These are phyloP conservation scores for Myotis myotis DNA, from an alignment of 2,797 vertebrate species.

Conservation along the genomic window DNA sequence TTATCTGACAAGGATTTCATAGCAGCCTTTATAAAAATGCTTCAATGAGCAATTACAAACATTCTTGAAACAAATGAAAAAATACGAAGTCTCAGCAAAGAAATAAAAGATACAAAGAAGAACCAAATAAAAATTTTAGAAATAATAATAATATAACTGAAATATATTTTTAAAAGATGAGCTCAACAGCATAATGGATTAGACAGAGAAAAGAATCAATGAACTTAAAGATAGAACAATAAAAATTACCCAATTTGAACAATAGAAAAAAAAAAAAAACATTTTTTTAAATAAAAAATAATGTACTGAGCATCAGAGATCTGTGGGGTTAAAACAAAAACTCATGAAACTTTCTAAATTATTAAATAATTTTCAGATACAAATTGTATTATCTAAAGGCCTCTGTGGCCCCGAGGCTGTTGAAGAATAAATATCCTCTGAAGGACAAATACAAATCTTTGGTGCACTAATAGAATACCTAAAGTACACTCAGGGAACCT, in stretches of 20 bases:
- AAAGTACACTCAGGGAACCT: not conserved
- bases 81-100: not conserved
- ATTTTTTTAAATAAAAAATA: not conserved
- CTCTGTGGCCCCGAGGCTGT: not conserved
- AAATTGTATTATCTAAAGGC: constrained; percentile 45
- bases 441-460: not conserved
- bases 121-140: not conserved
- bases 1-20: not conserved
- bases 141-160: not conserved
- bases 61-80: not conserved
- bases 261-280: not conserved
- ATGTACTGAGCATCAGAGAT: not conserved
- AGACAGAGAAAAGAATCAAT: not conserved
- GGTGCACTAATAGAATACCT: not conserved
- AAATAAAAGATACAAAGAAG: not conserved
- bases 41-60: not conserved
- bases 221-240: not conserved
- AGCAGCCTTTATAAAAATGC: not conserved
- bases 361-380: not conserved
- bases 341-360: not conserved
- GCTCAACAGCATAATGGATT: constrained; percentile 1
- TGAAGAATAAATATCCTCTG: not conserved
- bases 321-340: not conserved
- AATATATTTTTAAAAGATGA: constrained; percentile 3
- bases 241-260: not conserved